Conservation (phyloP, 2,888 invertebrate species). For the Nasonovia ribisnigri region DNA sequence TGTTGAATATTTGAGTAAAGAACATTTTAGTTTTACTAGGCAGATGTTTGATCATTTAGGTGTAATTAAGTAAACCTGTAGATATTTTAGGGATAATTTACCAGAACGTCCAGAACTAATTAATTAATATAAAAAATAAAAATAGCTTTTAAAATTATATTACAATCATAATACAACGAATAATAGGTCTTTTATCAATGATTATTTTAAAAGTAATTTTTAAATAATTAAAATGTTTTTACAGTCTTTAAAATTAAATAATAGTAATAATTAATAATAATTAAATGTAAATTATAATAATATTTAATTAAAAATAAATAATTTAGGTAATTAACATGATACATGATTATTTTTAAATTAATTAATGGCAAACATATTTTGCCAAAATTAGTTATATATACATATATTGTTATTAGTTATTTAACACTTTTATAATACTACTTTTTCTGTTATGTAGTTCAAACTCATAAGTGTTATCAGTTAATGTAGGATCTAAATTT, state of each 20-base stretch:
- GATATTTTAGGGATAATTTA: background rate
- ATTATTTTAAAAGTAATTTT: background rate
- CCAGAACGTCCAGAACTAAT: background rate
- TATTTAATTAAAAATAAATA: background rate
- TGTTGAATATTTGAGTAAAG: background rate
- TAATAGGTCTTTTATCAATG: slow-evolving; percentile 11
- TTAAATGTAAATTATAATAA: background rate
- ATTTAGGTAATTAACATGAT: background rate
- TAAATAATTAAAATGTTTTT: background rate
- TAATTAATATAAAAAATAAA: background rate
- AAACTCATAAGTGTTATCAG: slow-evolving; percentile 67
- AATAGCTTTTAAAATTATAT: slow-evolving; percentile 15
- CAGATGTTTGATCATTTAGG: background rate
- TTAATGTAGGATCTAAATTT: slow-evolving; percentile 27
- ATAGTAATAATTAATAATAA: slow-evolving; percentile 27
- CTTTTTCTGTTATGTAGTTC: slow-evolving; percentile 67
- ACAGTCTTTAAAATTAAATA: background rate
- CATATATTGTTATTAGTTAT: background rate
- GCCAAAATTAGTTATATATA: slow-evolving; percentile 25
- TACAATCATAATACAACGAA: slow-evolving; percentile 9
- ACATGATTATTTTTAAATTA: slow-evolving; percentile 12
- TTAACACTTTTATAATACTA: background rate
- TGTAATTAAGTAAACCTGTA: background rate
- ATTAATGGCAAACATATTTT: background rate
- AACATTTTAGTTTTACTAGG: background rate